Percentiles rank a stretch among this genome's conserved stretches.
phyloP scores from a whole-genome alignment of 2,797 vertebrate species.

The Pogonophryne albipinna region DNA sequence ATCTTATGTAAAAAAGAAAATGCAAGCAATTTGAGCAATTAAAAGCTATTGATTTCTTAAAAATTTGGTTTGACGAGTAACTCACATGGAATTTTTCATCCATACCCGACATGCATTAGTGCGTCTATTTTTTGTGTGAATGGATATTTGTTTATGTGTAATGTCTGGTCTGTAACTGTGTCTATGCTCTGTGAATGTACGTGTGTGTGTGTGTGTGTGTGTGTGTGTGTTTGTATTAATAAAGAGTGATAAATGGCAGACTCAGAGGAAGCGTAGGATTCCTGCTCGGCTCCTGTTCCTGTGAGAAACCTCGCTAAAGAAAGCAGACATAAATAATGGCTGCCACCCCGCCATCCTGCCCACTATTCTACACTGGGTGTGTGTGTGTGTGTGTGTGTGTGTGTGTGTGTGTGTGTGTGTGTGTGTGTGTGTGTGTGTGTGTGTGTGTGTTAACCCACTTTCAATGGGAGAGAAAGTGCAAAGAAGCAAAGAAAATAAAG shows the following conservation, averaged over 20 bases:
- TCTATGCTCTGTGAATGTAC: too few relatives aligned
- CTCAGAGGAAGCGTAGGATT: constrained; percentile 81
- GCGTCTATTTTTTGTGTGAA: not conserved
- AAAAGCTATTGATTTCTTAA: too few relatives aligned
- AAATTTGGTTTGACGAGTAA: too few relatives aligned
- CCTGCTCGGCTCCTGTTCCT: constrained; percentile 80
- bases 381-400: constrained; percentile 1
- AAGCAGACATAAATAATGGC: constrained; percentile 83
- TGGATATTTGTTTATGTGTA: not conserved
- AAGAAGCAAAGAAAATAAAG: constrained; percentile 57
- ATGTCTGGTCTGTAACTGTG: not conserved
- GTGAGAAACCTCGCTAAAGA: constrained; percentile 84
- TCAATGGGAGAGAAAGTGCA: constrained; percentile 42
- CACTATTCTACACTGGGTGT: constrained; percentile 36
- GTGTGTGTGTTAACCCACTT: constrained; percentile 9
- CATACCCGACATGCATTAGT: not conserved
- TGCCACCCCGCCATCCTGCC: constrained; percentile 69
- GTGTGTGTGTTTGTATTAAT: constrained; percentile 66
- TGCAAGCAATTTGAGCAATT: too few relatives aligned
- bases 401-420: too few relatives aligned
- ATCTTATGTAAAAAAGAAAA: too few relatives aligned
- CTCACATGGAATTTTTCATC: too few relatives aligned
- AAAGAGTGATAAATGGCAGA: constrained; percentile 81
- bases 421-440: too few relatives aligned
- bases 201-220: not conserved